Percentiles rank a stretch among this genome's conserved stretches.
Conservation (phyloP, 2,797 vertebrate species). For the Sus cebifrons region DNA sequence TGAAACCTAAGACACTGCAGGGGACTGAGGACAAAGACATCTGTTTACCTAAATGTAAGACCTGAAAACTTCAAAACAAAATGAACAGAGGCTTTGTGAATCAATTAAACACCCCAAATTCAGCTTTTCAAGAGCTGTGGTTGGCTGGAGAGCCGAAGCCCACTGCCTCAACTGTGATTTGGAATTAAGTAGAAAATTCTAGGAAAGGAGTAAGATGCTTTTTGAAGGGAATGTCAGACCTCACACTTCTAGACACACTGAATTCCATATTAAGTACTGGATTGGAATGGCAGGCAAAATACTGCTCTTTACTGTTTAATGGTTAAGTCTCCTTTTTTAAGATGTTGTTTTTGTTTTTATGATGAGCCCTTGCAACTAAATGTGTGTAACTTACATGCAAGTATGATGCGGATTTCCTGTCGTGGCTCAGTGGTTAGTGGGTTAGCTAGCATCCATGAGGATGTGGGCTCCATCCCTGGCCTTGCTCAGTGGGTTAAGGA, state of each 20-base stretch:
- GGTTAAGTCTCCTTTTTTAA: conserved; percentile 12
- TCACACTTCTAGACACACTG: neutral
- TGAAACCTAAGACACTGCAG: neutral
- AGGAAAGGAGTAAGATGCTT: neutral
- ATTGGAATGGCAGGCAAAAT: conserved; percentile 32
- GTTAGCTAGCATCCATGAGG: no score
- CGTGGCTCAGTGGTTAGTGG: no score
- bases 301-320: neutral
- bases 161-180: neutral
- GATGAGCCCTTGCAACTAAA: neutral
- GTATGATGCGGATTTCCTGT: neutral
- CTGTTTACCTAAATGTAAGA: neutral
- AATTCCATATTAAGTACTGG: neutral
- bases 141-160: neutral
- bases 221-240: neutral
- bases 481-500: no score
- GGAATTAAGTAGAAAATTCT: conserved; percentile 2
- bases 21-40: neutral
- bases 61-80: neutral
- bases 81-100: neutral
- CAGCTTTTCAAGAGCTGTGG: neutral
- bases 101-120: neutral
- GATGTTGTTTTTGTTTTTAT: neutral
- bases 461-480: no score
- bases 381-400: neutral